phyloP scores from a whole-genome alignment of 2,888 invertebrate species.

The Melanchra persicariae region DNA sequence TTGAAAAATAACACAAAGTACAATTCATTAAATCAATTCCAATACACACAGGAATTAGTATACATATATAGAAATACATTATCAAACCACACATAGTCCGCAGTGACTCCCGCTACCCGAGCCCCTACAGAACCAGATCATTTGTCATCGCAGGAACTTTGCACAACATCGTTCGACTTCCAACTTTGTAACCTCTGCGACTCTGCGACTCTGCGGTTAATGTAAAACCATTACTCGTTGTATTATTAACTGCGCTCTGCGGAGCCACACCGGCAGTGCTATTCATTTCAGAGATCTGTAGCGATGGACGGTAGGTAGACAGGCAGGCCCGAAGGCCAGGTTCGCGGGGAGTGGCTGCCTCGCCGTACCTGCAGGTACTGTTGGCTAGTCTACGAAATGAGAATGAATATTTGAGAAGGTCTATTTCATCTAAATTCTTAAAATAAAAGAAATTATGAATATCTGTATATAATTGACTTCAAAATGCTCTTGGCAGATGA shows the following conservation, averaged over 20 bases:
- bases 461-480: neutral
- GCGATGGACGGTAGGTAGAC: conserved; percentile 10
- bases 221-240: conserved; percentile 36
- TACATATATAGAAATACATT: neutral
- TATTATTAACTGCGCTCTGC: conserved; percentile 35
- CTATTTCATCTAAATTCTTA: neutral
- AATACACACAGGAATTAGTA: neutral
- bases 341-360: conserved; percentile 43
- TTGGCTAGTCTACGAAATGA: neutral
- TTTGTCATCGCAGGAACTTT: conserved; percentile 14
- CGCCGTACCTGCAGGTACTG: conserved; percentile 5
- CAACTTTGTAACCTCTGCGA: conserved; percentile 29
- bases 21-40: neutral
- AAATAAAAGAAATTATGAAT: neutral
- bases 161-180: conserved; percentile 19
- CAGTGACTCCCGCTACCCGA: neutral
- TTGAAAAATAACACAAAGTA: no score
- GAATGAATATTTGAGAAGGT: conserved; percentile 6
- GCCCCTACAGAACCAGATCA: neutral
- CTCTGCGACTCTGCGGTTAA: conserved; percentile 19
- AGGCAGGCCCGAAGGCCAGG: conserved; percentile 42
- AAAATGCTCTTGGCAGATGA: neutral
- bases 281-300: conserved; percentile 43
- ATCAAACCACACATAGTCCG: neutral
- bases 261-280: conserved; percentile 30